phyloP scores from a whole-genome alignment of 1,140 invertebrate genomes.

The Pseudomyrmex dendroicus region DNA sequence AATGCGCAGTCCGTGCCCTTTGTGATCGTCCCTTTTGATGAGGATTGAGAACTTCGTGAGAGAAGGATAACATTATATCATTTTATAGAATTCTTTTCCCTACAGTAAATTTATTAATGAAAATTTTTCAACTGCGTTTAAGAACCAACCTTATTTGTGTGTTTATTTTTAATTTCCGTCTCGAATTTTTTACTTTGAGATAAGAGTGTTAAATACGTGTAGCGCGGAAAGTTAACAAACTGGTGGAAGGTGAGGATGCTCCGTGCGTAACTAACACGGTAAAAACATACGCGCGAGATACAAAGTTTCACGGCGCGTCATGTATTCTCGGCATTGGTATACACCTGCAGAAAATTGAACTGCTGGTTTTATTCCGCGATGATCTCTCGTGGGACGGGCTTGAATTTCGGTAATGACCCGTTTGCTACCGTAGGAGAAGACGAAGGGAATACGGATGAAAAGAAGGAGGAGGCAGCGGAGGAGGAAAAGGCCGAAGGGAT shows the following conservation, averaged over 20 bases:
- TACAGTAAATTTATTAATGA: neutral
- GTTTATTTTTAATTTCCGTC: neutral
- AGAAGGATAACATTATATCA: slow-evolving; percentile 31
- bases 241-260: too few species aligned
- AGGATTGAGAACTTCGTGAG: slow-evolving; percentile 49
- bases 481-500: slow-evolving; percentile 47
- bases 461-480: slow-evolving; percentile 44
- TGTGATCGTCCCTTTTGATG: slow-evolving; percentile 54
- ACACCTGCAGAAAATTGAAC: slow-evolving; percentile 70
- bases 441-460: slow-evolving; percentile 44
- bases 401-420: slow-evolving; percentile 83
- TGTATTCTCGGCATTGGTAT: slow-evolving; percentile 23
- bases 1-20: slow-evolving; percentile 59
- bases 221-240: too few species aligned
- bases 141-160: neutral
- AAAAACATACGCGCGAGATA: slow-evolving; percentile 30
- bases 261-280: neutral
- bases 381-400: slow-evolving; percentile 74
- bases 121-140: neutral
- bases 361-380: slow-evolving; percentile 59
- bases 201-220: too few species aligned
- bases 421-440: slow-evolving; percentile 80
- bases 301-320: slow-evolving; percentile 12
- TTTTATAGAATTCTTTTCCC: neutral
- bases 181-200: neutral